A percentile compares a stretch with the other conserved stretches of the same genome.
Evolutionary conservation across 2,888 invertebrate species (phyloP).

Genomic region (Orthosia cruda): DNA sequence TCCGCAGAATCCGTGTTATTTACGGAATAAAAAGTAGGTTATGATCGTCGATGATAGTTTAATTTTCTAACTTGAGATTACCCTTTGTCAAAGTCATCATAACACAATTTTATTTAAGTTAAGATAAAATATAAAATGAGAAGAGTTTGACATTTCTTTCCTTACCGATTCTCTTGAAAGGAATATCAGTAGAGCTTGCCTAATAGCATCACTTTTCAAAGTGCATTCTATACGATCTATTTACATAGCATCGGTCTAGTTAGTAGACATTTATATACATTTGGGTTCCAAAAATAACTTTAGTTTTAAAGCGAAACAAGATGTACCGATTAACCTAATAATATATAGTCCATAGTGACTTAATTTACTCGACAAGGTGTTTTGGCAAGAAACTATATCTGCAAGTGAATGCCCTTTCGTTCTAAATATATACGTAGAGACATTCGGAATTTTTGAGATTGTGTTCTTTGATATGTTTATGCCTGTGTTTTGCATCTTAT

Average conservation of each 20-base stretch:
- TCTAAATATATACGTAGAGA: conserved; percentile 33
- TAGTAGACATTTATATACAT: neutral
- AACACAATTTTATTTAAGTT: no score
- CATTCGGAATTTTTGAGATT: conserved; percentile 45
- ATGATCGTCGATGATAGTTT: no score
- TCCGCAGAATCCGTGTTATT: no score
- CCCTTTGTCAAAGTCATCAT: no score
- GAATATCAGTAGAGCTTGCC: no score
- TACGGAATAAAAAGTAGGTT: no score
- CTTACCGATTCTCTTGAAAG: neutral
- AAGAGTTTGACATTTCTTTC: neutral
- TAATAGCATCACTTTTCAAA: neutral
- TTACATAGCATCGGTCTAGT: neutral
- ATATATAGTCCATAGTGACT: conserved; percentile 27
- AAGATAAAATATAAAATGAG: neutral
- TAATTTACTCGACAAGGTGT: conserved; percentile 39
- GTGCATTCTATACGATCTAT: neutral
- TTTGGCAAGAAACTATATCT: conserved; percentile 53
- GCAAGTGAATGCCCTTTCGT: conserved; percentile 62
- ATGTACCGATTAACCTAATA: conserved; percentile 36
- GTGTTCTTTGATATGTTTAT: conserved; percentile 54
- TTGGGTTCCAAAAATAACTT: conserved; percentile 21
- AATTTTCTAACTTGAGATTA: no score
- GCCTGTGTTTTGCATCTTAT: conserved; percentile 39
- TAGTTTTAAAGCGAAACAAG: conserved; percentile 20